phyloP scores from a whole-genome alignment of 1,140 invertebrate species.

The Lerema accius region DNA sequence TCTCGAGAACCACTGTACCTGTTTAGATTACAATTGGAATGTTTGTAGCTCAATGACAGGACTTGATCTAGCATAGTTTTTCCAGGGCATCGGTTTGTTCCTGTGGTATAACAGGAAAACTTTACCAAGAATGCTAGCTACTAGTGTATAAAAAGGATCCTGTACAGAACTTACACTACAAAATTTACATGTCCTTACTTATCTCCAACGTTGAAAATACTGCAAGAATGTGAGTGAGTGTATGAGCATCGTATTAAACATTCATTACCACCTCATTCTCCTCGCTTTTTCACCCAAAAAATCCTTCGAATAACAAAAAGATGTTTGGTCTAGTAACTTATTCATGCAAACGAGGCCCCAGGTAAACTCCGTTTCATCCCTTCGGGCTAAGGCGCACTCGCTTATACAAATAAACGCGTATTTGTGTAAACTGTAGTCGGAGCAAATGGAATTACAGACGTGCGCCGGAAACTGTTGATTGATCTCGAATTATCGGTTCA shows the following conservation, averaged over 20 bases:
- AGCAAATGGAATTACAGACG: constrained; percentile 13
- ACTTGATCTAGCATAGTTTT: too few relatives aligned
- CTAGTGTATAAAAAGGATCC: too few relatives aligned
- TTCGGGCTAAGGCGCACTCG: constrained; percentile 8
- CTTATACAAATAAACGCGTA: constrained; percentile 16
- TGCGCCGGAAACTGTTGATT: constrained; percentile 2
- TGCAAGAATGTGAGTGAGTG: background rate
- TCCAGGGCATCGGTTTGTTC: too few relatives aligned
- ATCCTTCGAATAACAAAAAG: constrained; percentile 10
- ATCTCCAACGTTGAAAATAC: too few relatives aligned
- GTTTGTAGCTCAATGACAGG: too few relatives aligned
- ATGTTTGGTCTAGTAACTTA: constrained; percentile 17
- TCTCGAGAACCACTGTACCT: too few relatives aligned
- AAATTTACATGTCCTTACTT: too few relatives aligned
- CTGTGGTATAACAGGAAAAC: too few relatives aligned
- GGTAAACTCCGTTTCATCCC: constrained; percentile 12
- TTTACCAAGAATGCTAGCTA: too few relatives aligned
- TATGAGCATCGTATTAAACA: background rate
- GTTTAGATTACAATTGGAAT: too few relatives aligned
- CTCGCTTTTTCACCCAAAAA: background rate
- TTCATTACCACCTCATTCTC: background rate
- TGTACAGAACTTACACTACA: too few relatives aligned
- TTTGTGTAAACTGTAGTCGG: constrained; percentile 10
- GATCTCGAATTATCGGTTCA: constrained; percentile 3
- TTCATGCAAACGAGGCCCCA: constrained; percentile 16